A percentile compares a stretch with the other conserved stretches of the same genome.
phyloP scores from a whole-genome alignment of 2,888 invertebrate species.

The Philaethria dido region DNA sequence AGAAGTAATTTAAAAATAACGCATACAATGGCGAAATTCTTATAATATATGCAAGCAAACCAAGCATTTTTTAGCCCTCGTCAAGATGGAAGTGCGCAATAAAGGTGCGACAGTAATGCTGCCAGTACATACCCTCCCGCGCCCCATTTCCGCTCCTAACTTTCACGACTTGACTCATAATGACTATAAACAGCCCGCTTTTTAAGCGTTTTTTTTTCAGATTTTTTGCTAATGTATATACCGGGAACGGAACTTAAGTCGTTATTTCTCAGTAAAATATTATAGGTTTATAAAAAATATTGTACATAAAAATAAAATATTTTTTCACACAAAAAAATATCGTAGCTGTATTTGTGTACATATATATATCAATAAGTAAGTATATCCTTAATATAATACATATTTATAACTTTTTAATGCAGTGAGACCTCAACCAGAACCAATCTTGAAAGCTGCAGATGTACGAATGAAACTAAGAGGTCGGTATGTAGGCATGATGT shows the following conservation, averaged over 20 bases:
- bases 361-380: too few relatives aligned
- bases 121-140: conserved; percentile 54
- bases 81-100: conserved; percentile 56
- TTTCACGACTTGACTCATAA: conserved; percentile 74
- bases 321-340: not conserved
- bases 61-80: conserved; percentile 46
- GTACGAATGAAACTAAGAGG: conserved; percentile 65
- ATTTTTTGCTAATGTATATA: conserved; percentile 65
- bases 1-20: not conserved
- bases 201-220: conserved; percentile 65
- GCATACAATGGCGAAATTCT: conserved; percentile 16
- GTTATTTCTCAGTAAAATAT: conserved; percentile 47
- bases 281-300: too few relatives aligned
- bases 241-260: conserved; percentile 54
- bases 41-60: conserved; percentile 30
- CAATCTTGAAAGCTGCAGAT: conserved; percentile 62
- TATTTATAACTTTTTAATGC: conserved; percentile 41
- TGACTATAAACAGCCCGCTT: conserved; percentile 75
- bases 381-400: too few relatives aligned
- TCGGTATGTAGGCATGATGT: conserved; percentile 66
- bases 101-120: conserved; percentile 58
- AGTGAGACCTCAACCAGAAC: conserved; percentile 62
- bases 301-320: conserved; percentile 6
- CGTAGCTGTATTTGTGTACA: not conserved
- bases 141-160: conserved; percentile 76